These are phyloP conservation scores for Vulpes ferrilata DNA, from an alignment of 2,113 vertebrate species.

Conservation along the genomic window DNA sequence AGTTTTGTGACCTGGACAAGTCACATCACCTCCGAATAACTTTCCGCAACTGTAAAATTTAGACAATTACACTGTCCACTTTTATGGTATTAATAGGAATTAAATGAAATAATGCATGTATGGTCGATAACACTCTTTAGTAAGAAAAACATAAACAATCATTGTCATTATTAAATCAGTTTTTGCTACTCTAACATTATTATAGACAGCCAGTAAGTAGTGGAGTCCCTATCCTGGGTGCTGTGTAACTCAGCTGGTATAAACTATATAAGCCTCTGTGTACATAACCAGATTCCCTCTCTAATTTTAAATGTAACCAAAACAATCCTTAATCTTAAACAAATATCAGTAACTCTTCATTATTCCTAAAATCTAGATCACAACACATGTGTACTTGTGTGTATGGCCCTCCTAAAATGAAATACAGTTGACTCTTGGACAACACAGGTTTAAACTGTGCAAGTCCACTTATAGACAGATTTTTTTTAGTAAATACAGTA, in stretches of 20 bases:
- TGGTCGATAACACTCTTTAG: not conserved
- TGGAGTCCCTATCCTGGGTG: not conserved
- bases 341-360: not conserved
- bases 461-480: not conserved
- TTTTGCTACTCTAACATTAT: not conserved
- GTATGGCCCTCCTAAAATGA: not conserved
- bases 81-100: not conserved
- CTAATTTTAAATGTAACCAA: slow-evolving; percentile 26
- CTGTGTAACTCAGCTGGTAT: not conserved
- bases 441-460: not conserved
- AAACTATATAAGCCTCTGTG: not conserved
- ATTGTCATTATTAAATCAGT: too few species aligned
- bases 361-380: not conserved
- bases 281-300: not conserved
- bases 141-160: not conserved
- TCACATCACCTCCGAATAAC: not conserved
- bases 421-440: not conserved
- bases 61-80: not conserved
- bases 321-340: not conserved
- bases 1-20: not conserved
- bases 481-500: not conserved
- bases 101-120: not conserved
- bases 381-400: not conserved
- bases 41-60: not conserved
- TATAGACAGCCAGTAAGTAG: not conserved